phyloP scores from a whole-genome alignment of 2,113 vertebrate genomes.

The Alectura lathami region DNA sequence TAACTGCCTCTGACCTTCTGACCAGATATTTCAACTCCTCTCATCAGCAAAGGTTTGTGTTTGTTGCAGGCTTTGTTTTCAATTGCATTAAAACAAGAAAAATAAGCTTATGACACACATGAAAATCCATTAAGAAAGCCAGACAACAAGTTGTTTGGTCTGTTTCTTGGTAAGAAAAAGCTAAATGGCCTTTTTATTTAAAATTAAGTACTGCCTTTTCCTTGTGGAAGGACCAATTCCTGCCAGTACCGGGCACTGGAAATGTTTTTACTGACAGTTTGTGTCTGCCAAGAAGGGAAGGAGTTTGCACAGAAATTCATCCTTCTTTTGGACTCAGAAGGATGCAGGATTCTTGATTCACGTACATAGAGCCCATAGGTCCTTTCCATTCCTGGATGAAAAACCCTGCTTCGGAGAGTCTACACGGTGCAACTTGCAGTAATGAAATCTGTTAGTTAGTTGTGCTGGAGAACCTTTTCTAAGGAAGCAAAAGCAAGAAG shows the following conservation, averaged over 20 bases:
- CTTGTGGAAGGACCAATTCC: not conserved
- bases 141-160: not conserved
- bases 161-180: not conserved
- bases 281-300: fast-evolving
- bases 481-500: not conserved
- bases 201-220: not conserved
- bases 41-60: not conserved
- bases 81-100: not conserved
- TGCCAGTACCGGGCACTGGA: not conserved
- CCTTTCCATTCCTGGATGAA: not conserved
- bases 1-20: not conserved
- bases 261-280: not conserved
- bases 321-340: not conserved
- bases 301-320: not conserved
- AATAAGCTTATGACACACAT: not conserved
- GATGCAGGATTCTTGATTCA: not conserved
- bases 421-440: not conserved
- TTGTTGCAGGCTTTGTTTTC: not conserved
- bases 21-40: not conserved
- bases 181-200: not conserved
- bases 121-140: not conserved
- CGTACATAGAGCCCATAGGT: not conserved
- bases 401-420: not conserved
- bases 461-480: not conserved
- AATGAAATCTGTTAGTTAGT: not conserved